Evolutionary conservation across 2,888 invertebrate species (phyloP), one percentile per base, ranked within the genome.

Genomic region (Cerastis rubricosa): DNA sequence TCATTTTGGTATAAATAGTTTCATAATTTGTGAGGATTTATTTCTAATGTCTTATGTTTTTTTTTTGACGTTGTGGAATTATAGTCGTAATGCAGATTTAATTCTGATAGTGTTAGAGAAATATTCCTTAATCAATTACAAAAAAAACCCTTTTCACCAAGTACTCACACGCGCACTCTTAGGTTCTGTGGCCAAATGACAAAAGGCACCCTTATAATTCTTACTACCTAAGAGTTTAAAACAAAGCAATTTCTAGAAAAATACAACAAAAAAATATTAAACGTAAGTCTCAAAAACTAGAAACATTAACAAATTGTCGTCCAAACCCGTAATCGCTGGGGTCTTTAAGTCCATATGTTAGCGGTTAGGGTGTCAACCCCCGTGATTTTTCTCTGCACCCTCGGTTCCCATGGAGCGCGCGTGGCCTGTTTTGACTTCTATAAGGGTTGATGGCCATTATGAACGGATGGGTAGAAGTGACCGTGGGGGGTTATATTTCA

Each of bases 381-480:
- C 54, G 82, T 80, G 81, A 86, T 84, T 87, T 82, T 79, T 72
- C 81, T 66, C 69, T 22, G 22, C 80, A 81, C 90, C 91, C 91
- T 83, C 69, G 54, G 88, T 93, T 92, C 93, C 90, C 92, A 92
- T 89, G 91, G 78, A 25, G 68, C 57, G 83, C 90, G 88, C 92
- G 92, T 91, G 88, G 43, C 83, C 43, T 82, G 61, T 81, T 85
- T 87, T 88, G 85, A 88, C 88, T 88, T 85, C 74, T 74, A n/a
- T n/a, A 70, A 84, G 87, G 88, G 88, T 85, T 78, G 83, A 85
- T 71, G 79, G 79, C 75, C 70, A 78, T 78, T 85, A 87, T 81
- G 78, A 81, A 75, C 69, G 83, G 87, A 85, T 82, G 87, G 71
- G 76, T 75, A 65, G 19, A 65, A 78, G 71, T 81, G 79, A 81